Conservation (phyloP, 1,140 invertebrate species). For the Drosophila takahashii region DNA sequence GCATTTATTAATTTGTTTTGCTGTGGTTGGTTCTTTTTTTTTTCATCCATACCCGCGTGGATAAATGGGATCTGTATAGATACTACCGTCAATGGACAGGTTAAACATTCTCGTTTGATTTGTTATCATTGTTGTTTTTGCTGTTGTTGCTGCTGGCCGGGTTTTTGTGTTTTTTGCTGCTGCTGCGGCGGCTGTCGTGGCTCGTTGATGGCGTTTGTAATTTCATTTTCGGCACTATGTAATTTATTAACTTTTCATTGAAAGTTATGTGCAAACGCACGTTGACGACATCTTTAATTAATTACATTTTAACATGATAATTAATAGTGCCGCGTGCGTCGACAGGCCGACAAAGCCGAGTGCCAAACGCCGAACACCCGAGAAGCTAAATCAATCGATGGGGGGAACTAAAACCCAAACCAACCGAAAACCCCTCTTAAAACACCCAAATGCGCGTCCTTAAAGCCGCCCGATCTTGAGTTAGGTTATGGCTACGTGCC, state of each 20-base stretch:
- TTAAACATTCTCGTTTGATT: conserved; percentile 71
- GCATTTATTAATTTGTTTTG: conserved; percentile 82
- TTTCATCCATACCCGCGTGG: neutral
- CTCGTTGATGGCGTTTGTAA: conserved; percentile 76
- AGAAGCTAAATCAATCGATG: conserved; percentile 56
- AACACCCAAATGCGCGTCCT: neutral
- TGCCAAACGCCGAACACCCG: conserved; percentile 12
- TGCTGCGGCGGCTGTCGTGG: conserved; percentile 52
- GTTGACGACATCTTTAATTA: conserved; percentile 81
- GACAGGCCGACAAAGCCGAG: conserved; percentile 43
- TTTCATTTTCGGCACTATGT: conserved; percentile 81
- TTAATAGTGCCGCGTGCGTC: conserved; percentile 70
- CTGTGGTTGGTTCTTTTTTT: conserved; percentile 54
- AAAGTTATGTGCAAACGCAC: conserved; percentile 76
- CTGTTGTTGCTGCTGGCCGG: neutral
- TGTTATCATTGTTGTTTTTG: conserved; percentile 57
- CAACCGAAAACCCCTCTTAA: neutral
- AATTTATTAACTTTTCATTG: conserved; percentile 84
- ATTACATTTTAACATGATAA: conserved; percentile 84
- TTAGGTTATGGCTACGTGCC: conserved; percentile 36
- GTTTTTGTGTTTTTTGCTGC: conserved; percentile 17
- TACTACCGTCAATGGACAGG: conserved; percentile 12
- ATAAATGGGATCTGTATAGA: neutral
- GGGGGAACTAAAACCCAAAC: neutral
- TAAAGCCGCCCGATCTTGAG: conserved; percentile 10